These are phyloP conservation scores for Anthoscopus minutus DNA, from an alignment of 2,113 vertebrate genomes.

Conservation along the genomic window DNA sequence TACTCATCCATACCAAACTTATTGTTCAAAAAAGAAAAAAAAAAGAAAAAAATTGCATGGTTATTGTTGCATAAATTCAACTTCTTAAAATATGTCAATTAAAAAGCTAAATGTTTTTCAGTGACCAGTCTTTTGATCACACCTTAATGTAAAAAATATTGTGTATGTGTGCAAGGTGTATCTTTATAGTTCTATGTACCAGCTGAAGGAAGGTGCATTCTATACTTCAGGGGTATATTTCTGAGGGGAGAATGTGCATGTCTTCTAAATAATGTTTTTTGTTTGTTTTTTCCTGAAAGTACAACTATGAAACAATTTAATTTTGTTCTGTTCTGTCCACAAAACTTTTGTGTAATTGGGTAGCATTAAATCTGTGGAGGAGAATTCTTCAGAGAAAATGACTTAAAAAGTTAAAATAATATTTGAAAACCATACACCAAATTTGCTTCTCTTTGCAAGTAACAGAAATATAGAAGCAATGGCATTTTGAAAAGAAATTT, in stretches of 20 bases:
- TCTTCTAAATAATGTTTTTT: neutral
- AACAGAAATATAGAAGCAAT: neutral
- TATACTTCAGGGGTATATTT: rapidly evolving
- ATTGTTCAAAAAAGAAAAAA: neutral
- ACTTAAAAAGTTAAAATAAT: neutral
- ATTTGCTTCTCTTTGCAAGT: neutral
- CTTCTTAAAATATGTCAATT: neutral
- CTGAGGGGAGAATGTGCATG: neutral
- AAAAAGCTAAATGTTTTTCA: neutral
- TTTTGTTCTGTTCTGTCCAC: neutral
- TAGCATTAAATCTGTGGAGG: neutral
- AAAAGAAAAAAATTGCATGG: neutral
- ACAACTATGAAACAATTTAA: neutral
- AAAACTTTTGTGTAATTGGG: neutral
- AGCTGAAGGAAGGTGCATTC: neutral
- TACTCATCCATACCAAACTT: neutral
- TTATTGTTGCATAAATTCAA: neutral
- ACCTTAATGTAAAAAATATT: neutral
- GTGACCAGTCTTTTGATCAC: neutral
- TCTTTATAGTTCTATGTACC: neutral
- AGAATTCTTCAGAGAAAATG: neutral
- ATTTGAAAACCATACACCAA: neutral
- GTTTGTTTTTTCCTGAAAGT: neutral
- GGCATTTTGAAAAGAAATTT: neutral
- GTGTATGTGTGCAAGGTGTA: neutral